Evolutionary conservation across 2,888 invertebrate species (phyloP), one percentile per base, ranked within the genome.

Genomic region (Asteroscopus sphinx): DNA sequence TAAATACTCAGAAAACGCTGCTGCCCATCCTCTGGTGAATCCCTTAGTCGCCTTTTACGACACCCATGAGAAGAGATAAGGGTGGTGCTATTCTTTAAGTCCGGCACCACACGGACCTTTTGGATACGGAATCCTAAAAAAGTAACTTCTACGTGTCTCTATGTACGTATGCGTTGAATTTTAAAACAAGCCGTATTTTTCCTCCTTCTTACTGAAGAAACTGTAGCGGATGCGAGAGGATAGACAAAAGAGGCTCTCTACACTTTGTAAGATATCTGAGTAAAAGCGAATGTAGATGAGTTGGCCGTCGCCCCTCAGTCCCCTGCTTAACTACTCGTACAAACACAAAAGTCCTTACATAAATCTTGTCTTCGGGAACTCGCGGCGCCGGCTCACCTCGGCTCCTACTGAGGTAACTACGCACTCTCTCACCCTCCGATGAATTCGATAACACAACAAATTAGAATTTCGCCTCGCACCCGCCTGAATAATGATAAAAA

Each of bases 291-390:
- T 92, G 92, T 90, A 92, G 90, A 93, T 93, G 93, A 94, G 91
- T 77, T 54, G 58, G 75, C 79, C 78, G 79, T 76, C 82, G 77
- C 80, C 76, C 81, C 83, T 76, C 82, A 71, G 77, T 72, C 73
- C 82, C 80, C 82, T 85, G 85, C 87, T 89, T 92, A 92, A 94
- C 93, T 93, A 90, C 88, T 90, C 87, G 85, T 89, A 88, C 90
- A 93, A 94, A 94, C 91, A 93, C 90, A 91, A 93, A 93, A 94
- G 91, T 94, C 92, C 90, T 89, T 88, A 90, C 92, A 94, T 94
- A 94, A 94, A 94, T 94, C 93, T 94, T 93, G 89, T 90, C 90
- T 84, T 85, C 81, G 87, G 82, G 80, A 88, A 86, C 86, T 89
- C 86, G 80, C 82, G 88, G 86, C 87, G 88, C 87, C 86, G 80